Evolutionary conservation across 2,888 invertebrate genomes (phyloP).

Genomic region (Amphipyra berbera): DNA sequence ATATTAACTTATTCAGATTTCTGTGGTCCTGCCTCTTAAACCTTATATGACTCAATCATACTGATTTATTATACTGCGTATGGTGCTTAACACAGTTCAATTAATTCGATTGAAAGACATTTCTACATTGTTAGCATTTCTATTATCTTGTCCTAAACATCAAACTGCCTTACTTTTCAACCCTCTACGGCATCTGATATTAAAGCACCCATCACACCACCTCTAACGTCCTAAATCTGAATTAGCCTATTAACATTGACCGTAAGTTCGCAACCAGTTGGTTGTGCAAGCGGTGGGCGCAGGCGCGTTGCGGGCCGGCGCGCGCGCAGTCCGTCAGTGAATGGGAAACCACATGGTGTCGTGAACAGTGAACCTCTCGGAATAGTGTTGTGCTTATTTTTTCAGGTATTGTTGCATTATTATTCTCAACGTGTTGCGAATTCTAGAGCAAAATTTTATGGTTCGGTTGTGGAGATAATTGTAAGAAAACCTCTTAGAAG

Average conservation of each 20-base stretch:
- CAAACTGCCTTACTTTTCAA: too few species aligned
- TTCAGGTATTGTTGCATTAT: constrained; percentile 48
- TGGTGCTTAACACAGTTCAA: too few species aligned
- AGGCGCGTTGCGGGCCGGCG: constrained; percentile 52
- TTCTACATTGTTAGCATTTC: too few species aligned
- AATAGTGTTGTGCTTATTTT: constrained; percentile 52
- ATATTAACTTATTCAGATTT: too few species aligned
- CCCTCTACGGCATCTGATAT: neutral
- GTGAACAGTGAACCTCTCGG: constrained; percentile 54
- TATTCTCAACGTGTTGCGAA: constrained; percentile 21
- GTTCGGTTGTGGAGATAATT: constrained; percentile 17
- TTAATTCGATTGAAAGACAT: too few species aligned
- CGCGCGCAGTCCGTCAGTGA: constrained; percentile 60
- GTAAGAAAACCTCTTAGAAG: constrained; percentile 10
- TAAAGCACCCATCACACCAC: neutral
- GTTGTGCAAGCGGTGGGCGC: constrained; percentile 55
- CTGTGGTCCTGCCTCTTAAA: too few species aligned
- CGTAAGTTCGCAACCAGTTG: constrained; percentile 55
- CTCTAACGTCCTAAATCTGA: constrained; percentile 54
- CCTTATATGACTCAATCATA: too few species aligned
- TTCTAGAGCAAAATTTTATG: constrained; percentile 15
- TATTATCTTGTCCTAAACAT: too few species aligned
- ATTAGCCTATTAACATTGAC: constrained; percentile 74
- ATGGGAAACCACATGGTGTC: constrained; percentile 55
- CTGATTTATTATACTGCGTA: too few species aligned